Evolutionary conservation across 1,140 invertebrate species (phyloP), one percentile per base, ranked within the genome.

Genomic region (Brachionus plicatilis): DNA sequence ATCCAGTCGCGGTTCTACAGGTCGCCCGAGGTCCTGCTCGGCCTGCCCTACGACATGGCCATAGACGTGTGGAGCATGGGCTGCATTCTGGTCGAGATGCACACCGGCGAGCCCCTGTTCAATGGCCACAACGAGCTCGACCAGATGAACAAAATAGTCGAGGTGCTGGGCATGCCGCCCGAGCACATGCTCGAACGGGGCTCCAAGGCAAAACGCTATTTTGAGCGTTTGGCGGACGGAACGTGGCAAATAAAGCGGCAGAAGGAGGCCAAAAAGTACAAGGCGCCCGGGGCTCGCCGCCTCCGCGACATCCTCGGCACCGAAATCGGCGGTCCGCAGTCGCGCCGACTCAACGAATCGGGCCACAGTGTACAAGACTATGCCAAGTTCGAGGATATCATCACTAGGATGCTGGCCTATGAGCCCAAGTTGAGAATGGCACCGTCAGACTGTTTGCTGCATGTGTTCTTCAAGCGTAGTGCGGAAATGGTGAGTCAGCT

Each of bases 81-180:
- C 2, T 99, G 98, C 91, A 99, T 99, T 88, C 92, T 99, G 86
- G 96, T 99, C 14, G 98, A 99, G 92, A 99, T 99, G 97, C 98
- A 99, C 90, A 99, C 97, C 20, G 98, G 98, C 83, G 97, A 99
- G 91, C 97, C 98, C 24, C 91, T 99, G 45, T 99, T 99, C 91
- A 96, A 95, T 88, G 97, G 98, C 60, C 94, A 95, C 87, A 99
- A 99, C 90, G 98, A 94, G 93, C 92, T 96, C 88, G 98, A 99
- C 91, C 98, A 99, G 92, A 98, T 99, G 95, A 99, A 99, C 92
- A 99, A 99, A 92, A 99, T 99, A 85, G 95, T 99, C 68, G 98
- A 99, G 91, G 89, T 90, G 7, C 84, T 90, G 85, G 97, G 97
- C 66, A 96, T 99, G 93, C 97, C 98, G 86, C 96, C 97, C 3